These are phyloP conservation scores for Drymodes brunneopygia DNA, from an alignment of 2,113 vertebrate genomes.

Conservation along the genomic window DNA sequence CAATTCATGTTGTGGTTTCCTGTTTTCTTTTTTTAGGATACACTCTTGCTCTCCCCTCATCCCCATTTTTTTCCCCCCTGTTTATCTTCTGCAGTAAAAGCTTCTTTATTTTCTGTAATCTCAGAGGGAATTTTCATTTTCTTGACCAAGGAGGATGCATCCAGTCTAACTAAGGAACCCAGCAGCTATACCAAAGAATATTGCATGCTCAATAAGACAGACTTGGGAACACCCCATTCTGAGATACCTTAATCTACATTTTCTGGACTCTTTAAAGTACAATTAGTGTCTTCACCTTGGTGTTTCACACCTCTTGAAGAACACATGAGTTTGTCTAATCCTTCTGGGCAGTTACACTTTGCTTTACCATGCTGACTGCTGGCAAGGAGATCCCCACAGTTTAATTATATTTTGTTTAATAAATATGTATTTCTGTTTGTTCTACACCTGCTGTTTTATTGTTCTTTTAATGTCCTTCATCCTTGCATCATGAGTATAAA, in stretches of 20 bases:
- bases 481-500: not conserved
- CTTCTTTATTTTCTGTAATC: not conserved
- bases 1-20: not conserved
- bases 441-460: not conserved
- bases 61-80: fast-evolving
- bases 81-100: not conserved
- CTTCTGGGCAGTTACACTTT: not conserved
- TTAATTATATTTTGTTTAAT: not conserved
- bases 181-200: not conserved
- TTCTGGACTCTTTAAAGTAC: not conserved
- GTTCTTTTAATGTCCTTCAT: not conserved
- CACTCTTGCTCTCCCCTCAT: fast-evolving
- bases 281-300: not conserved
- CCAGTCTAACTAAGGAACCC: not conserved
- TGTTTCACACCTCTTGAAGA: not conserved
- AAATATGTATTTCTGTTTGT: not conserved
- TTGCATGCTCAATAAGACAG: not conserved
- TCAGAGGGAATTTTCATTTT: not conserved
- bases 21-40: not conserved
- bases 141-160: not conserved
- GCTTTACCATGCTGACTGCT: not conserved
- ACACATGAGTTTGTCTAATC: not conserved
- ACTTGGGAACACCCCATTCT: not conserved
- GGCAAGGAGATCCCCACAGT: not conserved
- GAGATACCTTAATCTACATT: not conserved